Evolutionary conservation across 2,797 vertebrate species (phyloP).

Genomic region (Melopsittacus undulatus): DNA sequence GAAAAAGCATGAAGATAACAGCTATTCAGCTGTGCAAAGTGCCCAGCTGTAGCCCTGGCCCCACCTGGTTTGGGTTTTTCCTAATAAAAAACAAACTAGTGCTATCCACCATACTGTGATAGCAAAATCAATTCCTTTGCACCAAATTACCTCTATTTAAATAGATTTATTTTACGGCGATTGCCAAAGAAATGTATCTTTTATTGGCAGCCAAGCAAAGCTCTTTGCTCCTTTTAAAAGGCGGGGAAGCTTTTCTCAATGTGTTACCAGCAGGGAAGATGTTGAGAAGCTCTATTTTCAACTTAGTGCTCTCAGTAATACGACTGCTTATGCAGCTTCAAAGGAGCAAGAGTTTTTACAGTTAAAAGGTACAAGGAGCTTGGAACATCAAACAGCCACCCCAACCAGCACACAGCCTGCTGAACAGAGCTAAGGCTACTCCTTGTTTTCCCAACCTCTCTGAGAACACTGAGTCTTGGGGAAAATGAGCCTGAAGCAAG

Average conservation of each 20-base stretch:
- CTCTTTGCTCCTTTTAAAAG: slow-evolving; percentile 1
- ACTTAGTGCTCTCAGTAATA: neutral
- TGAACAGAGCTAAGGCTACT: neutral
- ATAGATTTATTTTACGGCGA: neutral
- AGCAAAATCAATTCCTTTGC: slow-evolving; percentile 50
- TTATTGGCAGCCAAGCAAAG: neutral
- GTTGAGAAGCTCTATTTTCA: slow-evolving; percentile 14
- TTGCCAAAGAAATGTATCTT: slow-evolving; percentile 18
- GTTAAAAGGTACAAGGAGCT: neutral
- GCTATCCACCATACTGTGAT: neutral
- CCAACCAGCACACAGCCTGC: neutral
- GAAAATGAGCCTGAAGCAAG: neutral
- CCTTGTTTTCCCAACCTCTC: neutral
- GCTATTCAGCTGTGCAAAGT: neutral
- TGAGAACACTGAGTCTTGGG: neutral
- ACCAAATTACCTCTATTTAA: slow-evolving; percentile 53
- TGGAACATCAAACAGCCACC: neutral
- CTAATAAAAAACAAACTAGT: neutral
- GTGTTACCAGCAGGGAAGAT: slow-evolving; percentile 1
- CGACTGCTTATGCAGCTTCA: neutral
- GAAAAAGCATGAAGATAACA: neutral
- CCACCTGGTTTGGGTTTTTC: neutral
- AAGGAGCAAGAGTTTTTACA: slow-evolving; percentile 9
- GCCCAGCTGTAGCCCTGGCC: neutral
- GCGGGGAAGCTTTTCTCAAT: neutral